Base-by-base conservation (phyloP, 1,140 invertebrate genomes). In the Bicyclus anynana region DNA sequence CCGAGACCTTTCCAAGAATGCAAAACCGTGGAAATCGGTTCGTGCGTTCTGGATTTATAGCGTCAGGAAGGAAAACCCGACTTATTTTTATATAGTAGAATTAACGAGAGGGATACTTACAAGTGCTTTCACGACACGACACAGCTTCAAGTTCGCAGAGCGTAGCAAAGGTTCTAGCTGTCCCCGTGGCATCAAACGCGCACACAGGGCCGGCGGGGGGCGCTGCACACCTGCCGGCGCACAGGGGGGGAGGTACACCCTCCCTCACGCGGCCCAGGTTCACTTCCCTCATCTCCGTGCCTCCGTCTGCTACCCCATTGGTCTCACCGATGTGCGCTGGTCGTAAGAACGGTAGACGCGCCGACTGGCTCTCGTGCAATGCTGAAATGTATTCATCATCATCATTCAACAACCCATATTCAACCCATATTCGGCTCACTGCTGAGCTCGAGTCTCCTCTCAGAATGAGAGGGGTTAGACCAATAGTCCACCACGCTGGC, bases 91-190 rank as follows among this genome's bases (percentile, higher is more conserved):
- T n/a, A n/a, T n/a, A n/a, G n/a, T n/a, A n/a, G n/a, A n/a, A n/a
- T n/a, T n/a, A n/a, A n/a, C n/a, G n/a, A 29, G 27, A 9, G 23
- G 2, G 13, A 23, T 29, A 80, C 84, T 76, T 80, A 91, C 90
- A 89, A 54, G 82, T 89, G 56, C 89, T 90, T 49, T 89, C 85
- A 44, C 84, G 84, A 69, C 90, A 91, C 16, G 87, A 90, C 0
- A 80, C 88, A 14, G 89, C 77, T 44, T 89, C 88, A 3, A 90
- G 74, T 59, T 90, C 87, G 52, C 90, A 91, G 7, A 89, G 54
- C 7, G 88, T 90, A n/a, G 86, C 85, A 60, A 91, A 91, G 1
- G 89, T 90, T 52, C 80, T 59, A 9, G 89, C 88, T 0, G 88
- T 80, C 13, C 90, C 90, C 0, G 86, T 69, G 0, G 84, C 90